Conservation (phyloP, 1,140 invertebrate genomes). For the Lutraria rhynchaena region DNA sequence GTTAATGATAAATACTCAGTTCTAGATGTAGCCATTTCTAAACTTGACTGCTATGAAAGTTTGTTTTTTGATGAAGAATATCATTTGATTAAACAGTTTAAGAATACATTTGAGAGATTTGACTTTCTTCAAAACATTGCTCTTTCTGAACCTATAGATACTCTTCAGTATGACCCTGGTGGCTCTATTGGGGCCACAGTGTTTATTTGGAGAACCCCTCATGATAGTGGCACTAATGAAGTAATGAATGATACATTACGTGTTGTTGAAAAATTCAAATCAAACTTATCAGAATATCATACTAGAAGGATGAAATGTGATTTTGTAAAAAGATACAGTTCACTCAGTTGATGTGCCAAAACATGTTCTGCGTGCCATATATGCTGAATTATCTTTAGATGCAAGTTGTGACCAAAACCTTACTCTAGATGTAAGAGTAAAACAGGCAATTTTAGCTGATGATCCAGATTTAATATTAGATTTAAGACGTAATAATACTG, state of each 20-base stretch:
- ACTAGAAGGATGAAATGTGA: conserved; percentile 2
- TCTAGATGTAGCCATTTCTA: background rate
- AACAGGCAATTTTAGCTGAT: conserved; percentile 24
- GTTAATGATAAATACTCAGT: background rate
- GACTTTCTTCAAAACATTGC: background rate
- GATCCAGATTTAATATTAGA: conserved; percentile 49
- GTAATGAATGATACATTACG: background rate
- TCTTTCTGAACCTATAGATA: background rate
- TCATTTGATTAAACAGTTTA: conserved; percentile 9
- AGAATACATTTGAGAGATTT: background rate
- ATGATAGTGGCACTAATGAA: background rate
- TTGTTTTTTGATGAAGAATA: conserved; percentile 9
- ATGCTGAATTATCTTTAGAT: conserved; percentile 19
- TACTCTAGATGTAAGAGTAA: conserved; percentile 17
- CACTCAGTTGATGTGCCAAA: background rate
- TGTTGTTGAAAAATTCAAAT: background rate
- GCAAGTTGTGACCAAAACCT: conserved; percentile 2
- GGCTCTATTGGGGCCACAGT: background rate
- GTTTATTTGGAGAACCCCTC: conserved; percentile 8
- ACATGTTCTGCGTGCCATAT: conserved; percentile 32
- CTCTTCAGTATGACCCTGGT: conserved; percentile 18
- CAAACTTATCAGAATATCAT: conserved; percentile 12
- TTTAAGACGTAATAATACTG: conserved; percentile 38
- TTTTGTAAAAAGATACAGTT: background rate
- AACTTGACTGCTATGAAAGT: background rate